These are phyloP conservation scores for Colletes gigas DNA, from an alignment of 1,140 invertebrate genomes.

Conservation along the genomic window DNA sequence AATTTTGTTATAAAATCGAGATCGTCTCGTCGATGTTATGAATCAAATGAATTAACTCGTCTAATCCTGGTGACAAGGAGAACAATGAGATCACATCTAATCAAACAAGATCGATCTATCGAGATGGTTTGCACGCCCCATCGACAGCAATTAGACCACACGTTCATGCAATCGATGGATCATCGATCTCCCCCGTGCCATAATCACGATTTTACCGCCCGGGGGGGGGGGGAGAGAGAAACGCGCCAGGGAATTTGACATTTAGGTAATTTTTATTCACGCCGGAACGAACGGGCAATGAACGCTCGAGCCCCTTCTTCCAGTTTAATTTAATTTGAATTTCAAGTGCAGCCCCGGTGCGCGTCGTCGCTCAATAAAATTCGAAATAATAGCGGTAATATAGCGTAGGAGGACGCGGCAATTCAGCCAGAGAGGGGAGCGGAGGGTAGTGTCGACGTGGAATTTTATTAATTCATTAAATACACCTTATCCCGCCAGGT, in stretches of 20 bases:
- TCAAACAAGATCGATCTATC: too few relatives aligned
- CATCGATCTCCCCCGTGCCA: too few relatives aligned
- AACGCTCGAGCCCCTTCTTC: neutral
- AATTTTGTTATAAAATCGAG: too few relatives aligned
- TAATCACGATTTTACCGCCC: too few relatives aligned
- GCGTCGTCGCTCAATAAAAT: constrained; percentile 16
- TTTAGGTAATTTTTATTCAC: constrained; percentile 4
- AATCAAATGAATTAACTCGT: too few relatives aligned
- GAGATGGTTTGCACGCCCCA: too few relatives aligned
- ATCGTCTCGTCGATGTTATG: too few relatives aligned
- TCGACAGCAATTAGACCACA: too few relatives aligned
- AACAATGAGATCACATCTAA: too few relatives aligned
- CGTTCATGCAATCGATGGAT: too few relatives aligned
- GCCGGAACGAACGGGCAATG: neutral
- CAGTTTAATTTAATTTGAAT: constrained; percentile 43
- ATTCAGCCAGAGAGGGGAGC: neutral
- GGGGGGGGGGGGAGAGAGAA: too few relatives aligned
- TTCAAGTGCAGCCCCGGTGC: constrained; percentile 1
- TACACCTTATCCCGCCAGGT: neutral
- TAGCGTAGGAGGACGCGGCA: neutral
- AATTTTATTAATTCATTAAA: constrained; percentile 46
- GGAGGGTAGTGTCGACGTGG: neutral
- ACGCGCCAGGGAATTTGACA: constrained; percentile 7
- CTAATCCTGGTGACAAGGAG: too few relatives aligned
- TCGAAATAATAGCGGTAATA: constrained; percentile 30